Evolutionary conservation across 1,140 invertebrate genomes (phyloP), one percentile per base, ranked within the genome.

Genomic region (Trichomalopsis sarcophagae): DNA sequence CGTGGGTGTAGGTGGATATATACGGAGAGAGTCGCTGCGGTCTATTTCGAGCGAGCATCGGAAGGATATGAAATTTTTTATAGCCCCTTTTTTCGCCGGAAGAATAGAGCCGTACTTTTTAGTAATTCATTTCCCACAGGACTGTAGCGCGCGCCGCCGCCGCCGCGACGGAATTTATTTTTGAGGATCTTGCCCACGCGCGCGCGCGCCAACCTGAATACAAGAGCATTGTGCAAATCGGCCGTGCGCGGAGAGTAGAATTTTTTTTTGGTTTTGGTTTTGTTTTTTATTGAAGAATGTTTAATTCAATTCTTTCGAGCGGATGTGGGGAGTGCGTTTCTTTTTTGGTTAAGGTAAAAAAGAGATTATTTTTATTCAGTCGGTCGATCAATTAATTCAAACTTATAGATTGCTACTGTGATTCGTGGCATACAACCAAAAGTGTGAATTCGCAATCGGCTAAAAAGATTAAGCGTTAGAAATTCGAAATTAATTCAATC

Each of bases 121-220:
- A 79, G 23, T 55, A 84, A 84, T 84, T 84, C 82, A 84, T 84
- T 84, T 84, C 75, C 82, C 82, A 30, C 55, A 62, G 55, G 21
- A 62, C 6, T 40, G 27, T 36, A 36, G 33, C 5, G 33, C 33
- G 82, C 33, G 27, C 11, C 27, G 33, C 14, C 30, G 66, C 33
- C 66, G 62, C 66, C 62, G 9, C n/a, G 75, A 69, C 33, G 62
- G 21, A 83, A 83, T 83, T 83, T 77, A 83, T 83, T 77, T 83
- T 77, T 69, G 55, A 77, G 55, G 74, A 83, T 77, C 55, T 62
- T 55, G 44, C 68, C 50, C 71, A 14, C 27, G 27, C 27, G 27
- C 68, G n/a, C 21, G 21, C 17, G 21, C 21, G 0, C 55, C 17
- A 62, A 21, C 55, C 17, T 62, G 55, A 21, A 62, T 62, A 62